Conservation (phyloP, 2,797 vertebrate genomes). For the Peromyscus melanophrys region DNA sequence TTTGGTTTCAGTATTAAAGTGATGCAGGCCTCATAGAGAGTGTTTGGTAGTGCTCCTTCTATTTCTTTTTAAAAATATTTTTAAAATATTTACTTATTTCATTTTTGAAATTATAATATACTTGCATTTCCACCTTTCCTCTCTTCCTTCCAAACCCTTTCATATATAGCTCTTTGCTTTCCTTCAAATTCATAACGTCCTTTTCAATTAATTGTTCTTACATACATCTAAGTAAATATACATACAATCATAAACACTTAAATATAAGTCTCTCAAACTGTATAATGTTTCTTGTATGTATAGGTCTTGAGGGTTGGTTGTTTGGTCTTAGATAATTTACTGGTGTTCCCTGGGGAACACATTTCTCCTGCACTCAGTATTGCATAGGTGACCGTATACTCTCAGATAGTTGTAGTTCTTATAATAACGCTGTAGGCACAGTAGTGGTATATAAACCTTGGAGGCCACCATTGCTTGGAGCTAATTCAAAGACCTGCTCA, state of each 20-base stretch:
- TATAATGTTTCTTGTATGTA: background rate
- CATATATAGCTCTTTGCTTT: background rate
- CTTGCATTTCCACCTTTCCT: background rate
- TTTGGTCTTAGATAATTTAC: background rate
- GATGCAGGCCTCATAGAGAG: background rate
- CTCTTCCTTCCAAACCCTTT: background rate
- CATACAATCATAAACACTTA: background rate
- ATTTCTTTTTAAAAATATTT: background rate
- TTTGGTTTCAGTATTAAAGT: background rate
- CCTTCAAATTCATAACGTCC: background rate
- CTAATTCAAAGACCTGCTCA: background rate
- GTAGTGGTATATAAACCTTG: background rate
- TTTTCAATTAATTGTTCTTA: background rate
- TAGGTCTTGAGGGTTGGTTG: background rate
- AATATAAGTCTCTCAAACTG: background rate
- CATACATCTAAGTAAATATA: background rate
- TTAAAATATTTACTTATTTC: background rate
- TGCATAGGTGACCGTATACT: background rate
- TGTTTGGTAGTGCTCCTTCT: background rate
- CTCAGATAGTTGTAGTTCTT: background rate
- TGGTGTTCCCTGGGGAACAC: background rate
- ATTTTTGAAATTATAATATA: background rate
- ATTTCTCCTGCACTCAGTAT: background rate
- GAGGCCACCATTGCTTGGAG: background rate
- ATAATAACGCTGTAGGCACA: background rate